Percentiles rank a stretch among this genome's conserved stretches.
Conservation (phyloP, 2,888 invertebrate species). For the Brachyptera risi region DNA sequence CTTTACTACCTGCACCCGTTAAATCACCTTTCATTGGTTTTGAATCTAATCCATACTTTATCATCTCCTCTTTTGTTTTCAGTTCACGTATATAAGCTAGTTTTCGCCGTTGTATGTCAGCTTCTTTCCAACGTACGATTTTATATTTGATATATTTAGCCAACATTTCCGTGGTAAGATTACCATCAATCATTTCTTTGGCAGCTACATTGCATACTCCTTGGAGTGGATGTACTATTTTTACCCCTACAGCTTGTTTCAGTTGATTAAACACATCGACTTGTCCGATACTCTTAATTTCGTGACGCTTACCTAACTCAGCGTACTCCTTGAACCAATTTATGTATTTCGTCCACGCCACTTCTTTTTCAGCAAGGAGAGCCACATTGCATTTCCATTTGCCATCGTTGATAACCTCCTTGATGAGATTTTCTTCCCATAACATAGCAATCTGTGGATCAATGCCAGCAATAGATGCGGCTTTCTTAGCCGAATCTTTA, state of each 20-base stretch:
- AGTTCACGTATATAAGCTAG: not conserved
- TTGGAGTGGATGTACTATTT: conserved; percentile 5
- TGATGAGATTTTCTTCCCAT: conserved; percentile 16
- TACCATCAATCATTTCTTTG: not conserved
- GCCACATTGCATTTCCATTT: conserved; percentile 9
- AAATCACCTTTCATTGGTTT: not conserved
- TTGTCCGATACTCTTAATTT: not conserved
- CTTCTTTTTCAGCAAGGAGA: not conserved
- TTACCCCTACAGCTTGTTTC: not conserved
- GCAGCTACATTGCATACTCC: conserved; percentile 5
- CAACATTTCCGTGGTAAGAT: not conserved
- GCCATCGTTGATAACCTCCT: not conserved
- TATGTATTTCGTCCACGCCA: not conserved
- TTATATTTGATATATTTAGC: conserved; percentile 10
- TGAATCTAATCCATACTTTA: not conserved
- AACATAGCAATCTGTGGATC: not conserved
- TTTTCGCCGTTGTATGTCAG: not conserved
- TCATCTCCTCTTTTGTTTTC: not conserved
- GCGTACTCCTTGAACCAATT: not conserved
- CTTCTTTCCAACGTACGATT: not conserved
- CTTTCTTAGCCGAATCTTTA: not conserved
- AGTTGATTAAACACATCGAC: not conserved
- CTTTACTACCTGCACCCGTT: not conserved
- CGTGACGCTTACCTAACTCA: not conserved
- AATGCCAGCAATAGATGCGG: not conserved